A percentile compares a stretch with the other conserved stretches of the same genome.
Evolutionary conservation across 2,113 vertebrate genomes (phyloP).

Genomic region (Zosterops borbonicus): DNA sequence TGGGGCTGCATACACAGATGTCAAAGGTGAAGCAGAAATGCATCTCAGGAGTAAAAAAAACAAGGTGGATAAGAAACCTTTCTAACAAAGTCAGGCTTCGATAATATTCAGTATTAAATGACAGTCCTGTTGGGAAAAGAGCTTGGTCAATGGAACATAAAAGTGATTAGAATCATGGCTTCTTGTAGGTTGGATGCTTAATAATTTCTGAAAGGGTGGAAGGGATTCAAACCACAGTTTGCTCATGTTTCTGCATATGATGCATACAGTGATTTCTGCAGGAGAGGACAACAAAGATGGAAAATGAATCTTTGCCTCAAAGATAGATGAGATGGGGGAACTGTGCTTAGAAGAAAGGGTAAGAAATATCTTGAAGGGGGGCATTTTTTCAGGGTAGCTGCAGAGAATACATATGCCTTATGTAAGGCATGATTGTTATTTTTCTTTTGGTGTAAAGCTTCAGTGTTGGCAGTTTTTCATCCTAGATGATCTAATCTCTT

Average conservation of each 20-base stretch:
- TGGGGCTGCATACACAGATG: not conserved
- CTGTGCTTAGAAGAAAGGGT: not conserved
- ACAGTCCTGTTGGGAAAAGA: not conserved
- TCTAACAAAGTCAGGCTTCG: not conserved
- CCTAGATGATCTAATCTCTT: constrained; percentile 60
- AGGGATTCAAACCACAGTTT: constrained; percentile 18
- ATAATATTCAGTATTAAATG: not conserved
- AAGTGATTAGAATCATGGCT: not conserved
- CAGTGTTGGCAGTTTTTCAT: constrained; percentile 50
- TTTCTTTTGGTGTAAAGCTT: constrained; percentile 30
- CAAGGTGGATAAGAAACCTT: not conserved
- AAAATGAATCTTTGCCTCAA: not conserved
- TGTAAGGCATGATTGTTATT: constrained; percentile 31
- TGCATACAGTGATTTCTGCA: not conserved
- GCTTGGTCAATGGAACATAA: not conserved
- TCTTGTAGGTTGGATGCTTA: not conserved
- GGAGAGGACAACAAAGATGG: not conserved
- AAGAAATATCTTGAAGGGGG: not conserved
- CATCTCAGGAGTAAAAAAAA: not conserved
- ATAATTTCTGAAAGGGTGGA: not conserved
- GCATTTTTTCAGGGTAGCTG: not conserved
- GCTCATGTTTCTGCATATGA: not conserved
- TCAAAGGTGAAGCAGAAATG: not conserved
- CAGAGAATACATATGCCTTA: constrained; percentile 28
- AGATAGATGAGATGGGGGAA: not conserved